Evolutionary conservation across 2,888 invertebrate genomes (phyloP).

Genomic region (Oscheius sp.): DNA sequence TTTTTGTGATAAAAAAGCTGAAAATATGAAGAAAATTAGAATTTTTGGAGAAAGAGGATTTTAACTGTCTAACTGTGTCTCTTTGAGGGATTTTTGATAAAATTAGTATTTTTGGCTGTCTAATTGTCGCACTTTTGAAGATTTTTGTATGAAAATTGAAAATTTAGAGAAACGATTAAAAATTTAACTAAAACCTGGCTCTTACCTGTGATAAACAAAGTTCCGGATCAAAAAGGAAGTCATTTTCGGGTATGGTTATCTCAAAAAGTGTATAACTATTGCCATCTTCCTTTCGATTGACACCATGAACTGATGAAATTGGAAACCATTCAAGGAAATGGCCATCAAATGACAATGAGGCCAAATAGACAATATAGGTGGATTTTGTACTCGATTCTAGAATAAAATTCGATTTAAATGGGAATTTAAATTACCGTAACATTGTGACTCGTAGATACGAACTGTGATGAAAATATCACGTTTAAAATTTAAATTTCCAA

Average conservation of each 20-base stretch:
- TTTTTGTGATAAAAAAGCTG: too few species aligned
- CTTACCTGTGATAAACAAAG: neutral
- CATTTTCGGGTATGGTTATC: neutral
- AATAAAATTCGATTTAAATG: neutral
- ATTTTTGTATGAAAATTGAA: too few species aligned
- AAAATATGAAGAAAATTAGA: too few species aligned
- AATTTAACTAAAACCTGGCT: neutral
- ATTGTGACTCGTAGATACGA: conserved; percentile 18
- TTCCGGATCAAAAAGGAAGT: neutral
- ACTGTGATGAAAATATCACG: conserved; percentile 7
- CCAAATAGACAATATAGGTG: conserved; percentile 1
- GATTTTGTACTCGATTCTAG: conserved; percentile 6
- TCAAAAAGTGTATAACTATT: neutral
- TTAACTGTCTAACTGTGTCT: too few species aligned
- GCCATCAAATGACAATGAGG: conserved; percentile 7
- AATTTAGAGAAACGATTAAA: neutral
- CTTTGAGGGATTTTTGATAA: too few species aligned
- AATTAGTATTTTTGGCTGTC: too few species aligned
- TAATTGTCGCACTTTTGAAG: neutral
- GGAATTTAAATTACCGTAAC: conserved; percentile 14
- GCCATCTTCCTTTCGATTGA: neutral
- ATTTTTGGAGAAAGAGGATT: too few species aligned
- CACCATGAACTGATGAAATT: neutral
- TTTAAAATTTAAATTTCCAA: neutral
- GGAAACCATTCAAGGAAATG: conserved; percentile 3